Evolutionary conservation across 2,888 invertebrate species (phyloP), one percentile per base, ranked within the genome.

Genomic region (Brachyptera putata): DNA sequence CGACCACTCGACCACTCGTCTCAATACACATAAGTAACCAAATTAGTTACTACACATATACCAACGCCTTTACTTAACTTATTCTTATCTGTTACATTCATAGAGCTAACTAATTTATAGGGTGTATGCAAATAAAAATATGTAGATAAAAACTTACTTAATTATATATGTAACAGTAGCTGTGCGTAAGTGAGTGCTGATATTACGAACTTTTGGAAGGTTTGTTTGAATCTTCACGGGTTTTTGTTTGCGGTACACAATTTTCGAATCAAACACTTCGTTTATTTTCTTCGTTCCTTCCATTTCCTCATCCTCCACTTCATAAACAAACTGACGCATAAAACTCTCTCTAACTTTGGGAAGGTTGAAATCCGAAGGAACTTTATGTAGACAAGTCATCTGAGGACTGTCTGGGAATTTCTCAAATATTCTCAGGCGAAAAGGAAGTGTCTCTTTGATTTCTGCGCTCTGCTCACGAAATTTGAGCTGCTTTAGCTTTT

Each of bases 321-420:
- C 93, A 68, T 87, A 88, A 1, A 95, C 91, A 75, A 99, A 99
- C 74, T 97, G 96, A 5, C 96, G 84, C 91, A 99, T 97, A 75
- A 99, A 99, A 67, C 97, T 98, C 74, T 99, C 99, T 39, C 99
- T 84, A 68, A 91, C 92, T 79, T 94, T 94, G 1, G 93, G 94
- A 57, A 93, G 76, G 73, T 87, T 91, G 67, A 92, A 94, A 74
- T 94, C 93, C 1, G 92, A 91, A 0, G 97, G 95, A 24, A 96
- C 89, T 79, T 95, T 93, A 73, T 95, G 92, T 39, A 98, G 77
- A 63, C 88, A 87, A 0, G 96, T 95, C 98, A 99, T 98, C 74
- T 98, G 91, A 1, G 99, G 99, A 67, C 96, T 94, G 69, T 98
- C 95, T 0, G 99, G 97, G 74, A 99, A 99, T 73, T 95, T 95